phyloP scores from a whole-genome alignment of 2,888 invertebrate species.

The Plebejus argus region DNA sequence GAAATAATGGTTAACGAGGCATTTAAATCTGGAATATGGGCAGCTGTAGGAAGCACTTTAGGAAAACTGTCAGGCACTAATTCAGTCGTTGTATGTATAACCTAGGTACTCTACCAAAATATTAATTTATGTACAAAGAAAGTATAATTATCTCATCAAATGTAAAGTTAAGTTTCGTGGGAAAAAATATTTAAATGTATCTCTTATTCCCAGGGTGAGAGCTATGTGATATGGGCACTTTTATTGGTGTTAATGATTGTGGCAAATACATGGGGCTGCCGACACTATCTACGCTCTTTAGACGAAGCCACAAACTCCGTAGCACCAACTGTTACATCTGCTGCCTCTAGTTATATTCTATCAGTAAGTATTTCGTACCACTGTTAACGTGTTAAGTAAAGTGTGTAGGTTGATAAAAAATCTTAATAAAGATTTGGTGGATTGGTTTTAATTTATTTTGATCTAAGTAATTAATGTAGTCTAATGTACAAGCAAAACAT shows the following conservation, averaged over 20 bases:
- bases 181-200: neutral
- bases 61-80: slow-evolving; percentile 82
- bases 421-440: neutral
- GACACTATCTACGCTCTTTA: slow-evolving; percentile 83
- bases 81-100: slow-evolving; percentile 59
- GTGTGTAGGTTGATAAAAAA: neutral
- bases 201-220: slow-evolving; percentile 57
- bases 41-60: slow-evolving; percentile 82
- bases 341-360: slow-evolving; percentile 83
- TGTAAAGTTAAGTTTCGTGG: neutral
- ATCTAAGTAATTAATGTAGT: neutral
- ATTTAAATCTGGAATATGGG: slow-evolving; percentile 81
- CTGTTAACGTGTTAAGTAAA: neutral
- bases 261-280: slow-evolving; percentile 82
- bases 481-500: too few relatives aligned
- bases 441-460: neutral
- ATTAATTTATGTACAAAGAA: neutral
- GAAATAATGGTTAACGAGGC: slow-evolving; percentile 70
- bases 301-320: slow-evolving; percentile 82
- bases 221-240: slow-evolving; percentile 59
- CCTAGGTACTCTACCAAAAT: neutral
- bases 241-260: slow-evolving; percentile 77
- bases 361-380: slow-evolving; percentile 80
- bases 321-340: slow-evolving; percentile 82
- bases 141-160: neutral